Conservation (phyloP, 92 coral and sea anemone genomes). For the Actinostola sp. region DNA sequence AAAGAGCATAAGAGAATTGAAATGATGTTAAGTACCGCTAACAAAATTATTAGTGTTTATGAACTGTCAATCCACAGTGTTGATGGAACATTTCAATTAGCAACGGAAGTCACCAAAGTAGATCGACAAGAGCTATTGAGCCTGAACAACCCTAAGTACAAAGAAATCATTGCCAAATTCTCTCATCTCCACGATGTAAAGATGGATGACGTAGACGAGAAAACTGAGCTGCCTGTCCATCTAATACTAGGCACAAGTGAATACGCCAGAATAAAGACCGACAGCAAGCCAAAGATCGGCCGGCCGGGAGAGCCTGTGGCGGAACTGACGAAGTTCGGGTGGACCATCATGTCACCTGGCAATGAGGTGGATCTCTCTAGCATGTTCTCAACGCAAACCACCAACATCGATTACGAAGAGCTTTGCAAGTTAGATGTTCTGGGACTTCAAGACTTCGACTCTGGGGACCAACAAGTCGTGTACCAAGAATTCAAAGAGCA, state of each 20-base stretch:
- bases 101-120: constrained; percentile 58
- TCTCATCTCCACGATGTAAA: constrained; percentile 42
- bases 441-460: background rate
- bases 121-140: constrained; percentile 35
- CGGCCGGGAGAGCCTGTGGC: background rate
- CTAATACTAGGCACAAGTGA: constrained; percentile 26
- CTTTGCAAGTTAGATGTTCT: background rate
- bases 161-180: constrained; percentile 25
- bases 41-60: constrained; percentile 48
- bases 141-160: constrained; percentile 29
- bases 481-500: background rate
- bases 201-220: constrained; percentile 62
- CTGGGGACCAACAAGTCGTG: background rate
- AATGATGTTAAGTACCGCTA: constrained; percentile 66
- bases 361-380: background rate
- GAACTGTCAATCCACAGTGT: constrained; percentile 31
- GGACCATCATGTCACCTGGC: background rate
- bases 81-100: constrained; percentile 40
- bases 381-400: background rate
- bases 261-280: background rate
- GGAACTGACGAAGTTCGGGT: constrained; percentile 3
- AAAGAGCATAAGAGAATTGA: constrained; percentile 52
- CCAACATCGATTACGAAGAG: background rate
- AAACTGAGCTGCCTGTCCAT: constrained; percentile 62
- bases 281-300: background rate